A percentile compares a stretch with the other conserved stretches of the same genome.
These are phyloP conservation scores for Botia kubotai DNA, from an alignment of 2,797 vertebrate genomes.

Conservation along the genomic window DNA sequence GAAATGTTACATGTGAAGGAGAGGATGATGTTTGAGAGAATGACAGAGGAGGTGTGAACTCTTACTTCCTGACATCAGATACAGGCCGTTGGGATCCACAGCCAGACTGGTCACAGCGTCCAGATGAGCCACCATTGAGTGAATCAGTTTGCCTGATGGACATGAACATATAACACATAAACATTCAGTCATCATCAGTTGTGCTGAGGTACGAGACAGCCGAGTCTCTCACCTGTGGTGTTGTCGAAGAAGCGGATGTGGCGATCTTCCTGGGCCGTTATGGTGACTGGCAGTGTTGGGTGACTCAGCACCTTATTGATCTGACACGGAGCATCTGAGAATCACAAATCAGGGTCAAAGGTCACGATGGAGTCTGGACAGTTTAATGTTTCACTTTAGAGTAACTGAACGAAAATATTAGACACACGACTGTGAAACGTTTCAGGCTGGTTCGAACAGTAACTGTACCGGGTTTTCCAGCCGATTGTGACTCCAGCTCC, in stretches of 20 bases:
- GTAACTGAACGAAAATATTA: not conserved
- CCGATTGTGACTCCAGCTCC: constrained; percentile 84
- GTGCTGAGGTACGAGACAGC: too few relatives aligned
- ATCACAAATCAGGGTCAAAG: not conserved
- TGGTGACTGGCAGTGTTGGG: constrained; percentile 95
- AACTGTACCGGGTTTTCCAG: constrained; percentile 80
- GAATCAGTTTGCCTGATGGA: constrained; percentile 89
- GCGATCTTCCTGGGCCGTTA: constrained; percentile 95
- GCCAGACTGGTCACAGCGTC: constrained; percentile 97
- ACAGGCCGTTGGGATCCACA: constrained; percentile 96
- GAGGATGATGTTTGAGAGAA: not conserved
- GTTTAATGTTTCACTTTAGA: not conserved
- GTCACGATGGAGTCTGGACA: not conserved
- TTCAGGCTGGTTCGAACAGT: not conserved
- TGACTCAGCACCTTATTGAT: constrained; percentile 98
- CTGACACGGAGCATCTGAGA: constrained; percentile 78
- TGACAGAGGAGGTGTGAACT: constrained; percentile 61
- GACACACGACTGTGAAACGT: too few relatives aligned
- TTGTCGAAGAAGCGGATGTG: constrained; percentile 99
- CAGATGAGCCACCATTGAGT: constrained; percentile 98
- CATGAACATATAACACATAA: not conserved
- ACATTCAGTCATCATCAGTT: not conserved
- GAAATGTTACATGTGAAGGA: too few relatives aligned
- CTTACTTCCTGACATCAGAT: constrained; percentile 99
- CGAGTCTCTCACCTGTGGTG: constrained; percentile 82